These are phyloP conservation scores for Lanius collurio DNA, from an alignment of 2,113 vertebrate genomes.

Conservation along the genomic window DNA sequence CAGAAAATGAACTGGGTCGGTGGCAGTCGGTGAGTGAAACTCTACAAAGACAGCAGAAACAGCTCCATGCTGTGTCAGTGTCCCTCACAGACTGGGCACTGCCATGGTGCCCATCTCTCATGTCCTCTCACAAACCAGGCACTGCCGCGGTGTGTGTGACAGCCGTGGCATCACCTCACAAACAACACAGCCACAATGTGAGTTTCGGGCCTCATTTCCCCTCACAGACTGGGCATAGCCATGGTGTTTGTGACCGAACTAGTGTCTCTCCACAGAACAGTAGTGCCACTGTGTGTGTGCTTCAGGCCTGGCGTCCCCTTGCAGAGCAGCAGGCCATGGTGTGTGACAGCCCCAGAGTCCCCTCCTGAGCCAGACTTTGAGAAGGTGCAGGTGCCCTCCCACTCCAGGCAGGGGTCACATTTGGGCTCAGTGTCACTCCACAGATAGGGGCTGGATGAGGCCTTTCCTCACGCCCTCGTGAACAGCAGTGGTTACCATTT, in stretches of 20 bases:
- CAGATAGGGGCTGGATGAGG: background rate
- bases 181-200: too few species aligned
- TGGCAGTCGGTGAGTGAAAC: constrained; percentile 79
- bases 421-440: background rate
- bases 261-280: background rate
- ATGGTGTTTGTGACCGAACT: accelerated
- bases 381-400: accelerated
- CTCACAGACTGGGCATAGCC: background rate
- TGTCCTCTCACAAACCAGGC: background rate
- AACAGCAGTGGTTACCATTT: background rate
- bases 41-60: background rate
- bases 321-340: background rate
- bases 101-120: accelerated
- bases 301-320: background rate
- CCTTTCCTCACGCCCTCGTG: accelerated
- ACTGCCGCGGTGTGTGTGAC: too few species aligned
- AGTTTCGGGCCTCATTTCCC: background rate
- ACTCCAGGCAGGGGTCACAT: accelerated
- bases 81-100: background rate
- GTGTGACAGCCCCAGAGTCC: accelerated
- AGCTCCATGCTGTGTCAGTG: background rate
- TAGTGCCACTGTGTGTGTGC: too few species aligned
- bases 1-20: constrained; percentile 88
- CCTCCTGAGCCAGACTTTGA: background rate
- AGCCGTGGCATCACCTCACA: background rate